Evolutionary conservation across 1,140 invertebrate genomes (phyloP).

Genomic region (Zaprionus ghesquierei): DNA sequence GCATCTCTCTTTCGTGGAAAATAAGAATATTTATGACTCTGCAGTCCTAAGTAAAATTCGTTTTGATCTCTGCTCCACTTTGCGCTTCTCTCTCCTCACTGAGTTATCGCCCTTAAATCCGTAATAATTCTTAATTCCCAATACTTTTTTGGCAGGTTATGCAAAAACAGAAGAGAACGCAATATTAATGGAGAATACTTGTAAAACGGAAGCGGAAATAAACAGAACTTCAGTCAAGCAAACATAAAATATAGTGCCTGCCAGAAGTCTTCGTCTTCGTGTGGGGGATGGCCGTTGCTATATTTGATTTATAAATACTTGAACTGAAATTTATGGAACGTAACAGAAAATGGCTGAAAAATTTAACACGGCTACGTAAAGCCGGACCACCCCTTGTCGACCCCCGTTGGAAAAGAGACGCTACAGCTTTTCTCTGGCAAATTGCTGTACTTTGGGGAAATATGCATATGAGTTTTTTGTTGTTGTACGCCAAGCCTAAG

Average conservation of each 20-base stretch:
- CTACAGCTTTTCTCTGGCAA: slow-evolving; percentile 13
- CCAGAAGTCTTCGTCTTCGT: slow-evolving; percentile 7
- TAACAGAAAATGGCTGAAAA: slow-evolving; percentile 50
- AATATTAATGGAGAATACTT: slow-evolving; percentile 57
- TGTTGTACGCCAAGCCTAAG: neutral
- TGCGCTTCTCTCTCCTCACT: neutral
- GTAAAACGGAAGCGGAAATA: slow-evolving; percentile 48
- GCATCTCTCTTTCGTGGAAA: neutral
- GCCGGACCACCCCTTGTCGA: slow-evolving; percentile 6
- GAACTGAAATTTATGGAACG: slow-evolving; percentile 61
- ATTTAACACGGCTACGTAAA: slow-evolving; percentile 15
- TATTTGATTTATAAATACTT: slow-evolving; percentile 66
- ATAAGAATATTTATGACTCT: neutral
- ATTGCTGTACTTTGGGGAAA: slow-evolving; percentile 9
- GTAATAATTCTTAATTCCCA: slow-evolving; percentile 53
- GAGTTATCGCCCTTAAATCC: slow-evolving; percentile 33
- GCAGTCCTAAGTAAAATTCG: neutral
- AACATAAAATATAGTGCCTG: slow-evolving; percentile 34
- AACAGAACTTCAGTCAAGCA: slow-evolving; percentile 30
- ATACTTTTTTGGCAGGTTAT: slow-evolving; percentile 42
- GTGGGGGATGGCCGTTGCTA: slow-evolving; percentile 18
- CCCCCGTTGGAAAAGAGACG: neutral
- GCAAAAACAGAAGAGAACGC: slow-evolving; percentile 11
- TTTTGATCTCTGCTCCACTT: neutral
- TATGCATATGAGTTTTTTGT: slow-evolving; percentile 34